These are phyloP conservation scores for Anas platyrhynchos DNA, from an alignment of 2,113 vertebrate genomes.

Conservation along the genomic window DNA sequence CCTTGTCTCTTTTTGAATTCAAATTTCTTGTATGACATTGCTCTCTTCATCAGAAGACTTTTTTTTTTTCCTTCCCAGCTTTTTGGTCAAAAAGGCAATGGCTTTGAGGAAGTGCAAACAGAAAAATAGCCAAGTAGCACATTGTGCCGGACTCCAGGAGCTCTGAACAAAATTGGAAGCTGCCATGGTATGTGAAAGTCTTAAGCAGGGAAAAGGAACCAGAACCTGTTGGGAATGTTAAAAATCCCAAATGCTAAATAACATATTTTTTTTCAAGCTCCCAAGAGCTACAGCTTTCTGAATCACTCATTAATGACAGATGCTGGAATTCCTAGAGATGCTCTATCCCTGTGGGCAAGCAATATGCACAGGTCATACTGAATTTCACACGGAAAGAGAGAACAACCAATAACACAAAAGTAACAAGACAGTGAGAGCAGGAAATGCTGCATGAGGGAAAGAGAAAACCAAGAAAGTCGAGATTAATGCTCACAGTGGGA, in stretches of 20 bases:
- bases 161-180: neutral
- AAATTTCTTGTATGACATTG: too few relatives aligned
- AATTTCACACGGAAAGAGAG: neutral
- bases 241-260: neutral
- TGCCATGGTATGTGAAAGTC: neutral
- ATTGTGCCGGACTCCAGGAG: accelerated
- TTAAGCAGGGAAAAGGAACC: neutral
- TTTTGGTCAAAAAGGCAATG: too few relatives aligned
- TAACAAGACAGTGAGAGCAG: neutral
- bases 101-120: neutral
- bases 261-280: neutral
- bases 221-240: neutral
- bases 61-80: too few relatives aligned
- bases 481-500: neutral
- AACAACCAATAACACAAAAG: neutral
- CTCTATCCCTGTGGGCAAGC: neutral
- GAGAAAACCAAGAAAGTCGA: neutral
- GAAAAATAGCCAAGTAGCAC: neutral
- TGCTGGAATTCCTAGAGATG: neutral
- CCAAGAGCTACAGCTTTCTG: neutral
- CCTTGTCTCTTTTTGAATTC: too few relatives aligned
- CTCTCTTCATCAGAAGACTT: too few relatives aligned
- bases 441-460: neutral
- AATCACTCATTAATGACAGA: neutral
- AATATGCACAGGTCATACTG: neutral